These are phyloP conservation scores for Lonchura striata DNA, from an alignment of 2,113 vertebrate genomes.

Conservation along the genomic window DNA sequence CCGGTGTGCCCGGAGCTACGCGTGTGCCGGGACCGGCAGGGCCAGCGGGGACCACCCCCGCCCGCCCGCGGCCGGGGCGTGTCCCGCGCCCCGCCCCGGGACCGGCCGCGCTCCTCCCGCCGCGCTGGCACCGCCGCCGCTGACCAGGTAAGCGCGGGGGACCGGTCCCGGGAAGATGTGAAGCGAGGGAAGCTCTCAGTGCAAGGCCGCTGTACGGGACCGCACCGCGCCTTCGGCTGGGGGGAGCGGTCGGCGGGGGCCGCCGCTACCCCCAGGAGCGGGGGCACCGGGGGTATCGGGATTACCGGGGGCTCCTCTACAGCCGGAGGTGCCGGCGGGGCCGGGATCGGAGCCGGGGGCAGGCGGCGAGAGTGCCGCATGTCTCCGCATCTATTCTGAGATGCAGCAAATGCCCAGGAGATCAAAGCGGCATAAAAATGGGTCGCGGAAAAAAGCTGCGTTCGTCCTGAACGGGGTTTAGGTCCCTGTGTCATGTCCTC, in stretches of 20 bases:
- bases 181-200: neutral
- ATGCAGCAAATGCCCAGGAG: neutral
- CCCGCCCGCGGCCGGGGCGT: neutral
- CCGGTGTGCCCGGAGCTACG: neutral
- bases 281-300: neutral
- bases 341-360: neutral
- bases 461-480: neutral
- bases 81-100: neutral
- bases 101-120: neutral
- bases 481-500: neutral
- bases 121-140: neutral
- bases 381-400: neutral
- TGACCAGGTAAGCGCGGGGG: neutral
- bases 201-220: neutral
- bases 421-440: neutral
- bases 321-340: neutral
- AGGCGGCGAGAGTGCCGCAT: neutral
- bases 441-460: neutral
- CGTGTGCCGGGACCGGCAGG: too few relatives aligned
- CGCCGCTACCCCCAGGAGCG: neutral
- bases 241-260: neutral
- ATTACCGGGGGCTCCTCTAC: neutral
- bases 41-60: neutral
- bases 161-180: neutral
- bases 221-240: neutral